Base-by-base conservation (phyloP, 2,113 vertebrate species). In the Leucoraja erinaceus region DNA sequence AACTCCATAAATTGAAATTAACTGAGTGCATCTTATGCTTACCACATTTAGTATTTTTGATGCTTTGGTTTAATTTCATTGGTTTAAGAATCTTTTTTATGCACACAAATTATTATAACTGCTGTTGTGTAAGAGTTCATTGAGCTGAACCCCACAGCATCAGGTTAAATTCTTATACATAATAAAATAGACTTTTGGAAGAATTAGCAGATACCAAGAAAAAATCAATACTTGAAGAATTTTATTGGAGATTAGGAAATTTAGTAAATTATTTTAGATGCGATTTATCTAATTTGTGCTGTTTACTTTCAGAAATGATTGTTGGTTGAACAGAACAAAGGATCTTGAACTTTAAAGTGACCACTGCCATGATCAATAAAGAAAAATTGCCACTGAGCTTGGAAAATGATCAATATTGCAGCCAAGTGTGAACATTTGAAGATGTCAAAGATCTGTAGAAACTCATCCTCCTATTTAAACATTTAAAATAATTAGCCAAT, bases 331-430 rank as follows among this genome's bases (percentile, higher is more conserved):
- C 38, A 94, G 93, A 93, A 93, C 83, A 95, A 96, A 95, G 96
- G 96, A 93, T 94, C 95, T 93, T 94, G 94, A 95, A 81, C 95
- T 94, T 95, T 95, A 75, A 95, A 95, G 94, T 94, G 94, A 93
- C 94, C 93, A 78, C 94, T 93, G 94, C 86, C 93, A 88, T 94
- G 95, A 94, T 94, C 93, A 93, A 93, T 96, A 90, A 93, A 84
- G 94, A 1, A 88, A 95, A 94, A 95, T 93, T 93, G 93, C 94
- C 94, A 72, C 20, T 47, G 63, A 93, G 72, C 38, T 94, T 94
- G 93, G 94, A 94, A 94, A 94, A 75, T 94, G 95, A 94, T 68
- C 66, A 5, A 10, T 22, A 25, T 91, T 72, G 20, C 33, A 91
- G 90, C 54, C 38, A 22, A 54, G 90, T 72, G 22, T 74, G 90